phyloP scores from a whole-genome alignment of 2,113 vertebrate species.

The Pelecanoides urinatrix region DNA sequence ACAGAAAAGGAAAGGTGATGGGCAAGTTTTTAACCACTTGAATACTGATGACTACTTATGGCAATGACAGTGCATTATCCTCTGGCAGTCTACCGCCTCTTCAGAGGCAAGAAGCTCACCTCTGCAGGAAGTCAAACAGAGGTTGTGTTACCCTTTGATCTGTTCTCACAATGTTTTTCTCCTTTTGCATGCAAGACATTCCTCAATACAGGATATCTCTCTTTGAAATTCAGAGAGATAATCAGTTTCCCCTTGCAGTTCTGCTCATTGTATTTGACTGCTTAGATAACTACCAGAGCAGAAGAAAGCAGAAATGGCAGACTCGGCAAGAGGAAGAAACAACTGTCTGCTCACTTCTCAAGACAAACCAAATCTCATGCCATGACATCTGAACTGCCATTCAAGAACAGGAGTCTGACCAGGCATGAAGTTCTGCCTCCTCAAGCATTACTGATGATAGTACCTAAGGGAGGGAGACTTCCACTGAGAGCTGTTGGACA shows the following conservation, averaged over 20 bases:
- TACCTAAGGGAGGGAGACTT: not conserved
- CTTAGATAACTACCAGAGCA: not conserved
- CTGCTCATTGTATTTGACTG: not conserved
- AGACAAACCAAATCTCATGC: not conserved
- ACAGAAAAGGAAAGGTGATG: not conserved
- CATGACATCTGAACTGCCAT: not conserved
- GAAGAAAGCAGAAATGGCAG: not conserved
- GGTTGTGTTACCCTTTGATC: not conserved
- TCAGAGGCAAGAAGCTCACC: not conserved
- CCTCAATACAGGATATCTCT: not conserved
- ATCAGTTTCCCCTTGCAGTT: not conserved
- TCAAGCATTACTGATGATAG: not conserved
- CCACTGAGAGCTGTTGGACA: not conserved
- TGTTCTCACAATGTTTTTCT: not conserved
- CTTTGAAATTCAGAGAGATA: not conserved
- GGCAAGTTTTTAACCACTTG: not conserved
- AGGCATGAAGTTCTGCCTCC: not conserved
- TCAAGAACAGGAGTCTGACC: not conserved
- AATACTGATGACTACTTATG: not conserved
- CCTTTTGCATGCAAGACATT: not conserved
- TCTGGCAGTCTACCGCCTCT: not conserved
- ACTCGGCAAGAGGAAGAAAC: not conserved
- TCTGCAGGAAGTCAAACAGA: not conserved
- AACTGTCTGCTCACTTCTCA: not conserved
- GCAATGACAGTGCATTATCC: not conserved